Percentiles rank a stretch among this genome's conserved stretches.
Conservation (phyloP, 2,797 vertebrate genomes). For the Cichlasoma orientale region DNA sequence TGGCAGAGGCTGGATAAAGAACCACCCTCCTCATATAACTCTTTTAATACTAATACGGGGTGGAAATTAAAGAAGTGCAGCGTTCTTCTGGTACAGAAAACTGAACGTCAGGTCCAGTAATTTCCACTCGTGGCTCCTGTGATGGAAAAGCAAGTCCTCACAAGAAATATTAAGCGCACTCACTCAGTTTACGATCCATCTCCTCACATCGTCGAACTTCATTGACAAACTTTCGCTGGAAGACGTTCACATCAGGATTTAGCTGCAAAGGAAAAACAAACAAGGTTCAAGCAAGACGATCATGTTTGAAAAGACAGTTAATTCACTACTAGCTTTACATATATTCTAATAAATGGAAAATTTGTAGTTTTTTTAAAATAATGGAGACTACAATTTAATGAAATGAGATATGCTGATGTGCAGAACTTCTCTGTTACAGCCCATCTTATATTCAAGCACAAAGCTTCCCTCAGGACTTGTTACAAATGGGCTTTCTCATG, state of each 20-base stretch:
- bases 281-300: background rate
- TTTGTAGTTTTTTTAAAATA: background rate
- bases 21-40: background rate
- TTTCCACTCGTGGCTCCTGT: background rate
- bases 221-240: slow-evolving; percentile 98
- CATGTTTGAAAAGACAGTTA: background rate
- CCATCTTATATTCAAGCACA: slow-evolving; percentile 33
- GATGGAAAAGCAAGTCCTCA: background rate
- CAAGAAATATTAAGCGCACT: slow-evolving; percentile 43
- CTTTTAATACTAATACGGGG: background rate
- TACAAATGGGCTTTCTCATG: slow-evolving; percentile 48
- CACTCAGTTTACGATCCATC: slow-evolving; percentile 97
- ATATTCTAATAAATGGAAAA: background rate
- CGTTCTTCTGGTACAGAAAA: background rate
- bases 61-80: background rate
- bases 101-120: background rate
- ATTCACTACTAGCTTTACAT: background rate
- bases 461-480: slow-evolving; percentile 40
- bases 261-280: slow-evolving; percentile 75
- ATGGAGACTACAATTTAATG: background rate
- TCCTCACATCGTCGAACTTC: slow-evolving; percentile 96
- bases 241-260: slow-evolving; percentile 97
- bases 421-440: slow-evolving; percentile 19
- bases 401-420: background rate
- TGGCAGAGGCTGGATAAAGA: background rate